Evolutionary conservation across 2,888 invertebrate genomes (phyloP), one percentile per base, ranked within the genome.

Genomic region (Cantharis rustica): DNA sequence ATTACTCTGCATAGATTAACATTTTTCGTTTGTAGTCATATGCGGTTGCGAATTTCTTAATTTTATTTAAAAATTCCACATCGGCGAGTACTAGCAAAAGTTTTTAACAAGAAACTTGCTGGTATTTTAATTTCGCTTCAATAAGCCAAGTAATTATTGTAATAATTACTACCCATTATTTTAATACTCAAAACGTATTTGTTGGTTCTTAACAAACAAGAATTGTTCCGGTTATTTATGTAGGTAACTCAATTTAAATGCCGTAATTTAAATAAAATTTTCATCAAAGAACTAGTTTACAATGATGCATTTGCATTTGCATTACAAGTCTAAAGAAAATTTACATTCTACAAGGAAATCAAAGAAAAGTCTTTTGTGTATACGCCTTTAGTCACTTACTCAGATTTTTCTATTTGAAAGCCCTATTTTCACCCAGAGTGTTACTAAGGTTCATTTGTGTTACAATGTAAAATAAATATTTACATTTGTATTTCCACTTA

Each of bases 351-450:
- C 64, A 20, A 66, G 64, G 7, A 66, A 66, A 66, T 66, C 64
- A 66, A 66, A 66, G 64, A 66, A 66, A 66, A 66, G 64, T 66
- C 64, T 66, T 66, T 66, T 66, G 20, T 66, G 64, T 23, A 66
- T 66, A 66, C 23, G 64, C 64, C 23, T 66, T 66, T 66, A 66
- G 20, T 20, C 64, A 66, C 64, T 66, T 66, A 66, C 16, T 20
- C 9, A n/a, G 23, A 20, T 23, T 66, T 66, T 66, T 66, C 16
- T 66, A 66, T 66, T 66, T 66, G 64, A 20, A 66, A 66, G 23
- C 17, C 17, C n/a, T 11, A 23, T 15, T 66, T 66, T 15, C 23
- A 66, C 23, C 23, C 9, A 20, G 23, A 9, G 17, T 64, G 64
- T 64, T 64, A 20, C 64, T 64, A 62, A 16, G 64, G 17, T 66